phyloP scores from a whole-genome alignment of 2,888 invertebrate species.

The Eristalinus aeneus region DNA sequence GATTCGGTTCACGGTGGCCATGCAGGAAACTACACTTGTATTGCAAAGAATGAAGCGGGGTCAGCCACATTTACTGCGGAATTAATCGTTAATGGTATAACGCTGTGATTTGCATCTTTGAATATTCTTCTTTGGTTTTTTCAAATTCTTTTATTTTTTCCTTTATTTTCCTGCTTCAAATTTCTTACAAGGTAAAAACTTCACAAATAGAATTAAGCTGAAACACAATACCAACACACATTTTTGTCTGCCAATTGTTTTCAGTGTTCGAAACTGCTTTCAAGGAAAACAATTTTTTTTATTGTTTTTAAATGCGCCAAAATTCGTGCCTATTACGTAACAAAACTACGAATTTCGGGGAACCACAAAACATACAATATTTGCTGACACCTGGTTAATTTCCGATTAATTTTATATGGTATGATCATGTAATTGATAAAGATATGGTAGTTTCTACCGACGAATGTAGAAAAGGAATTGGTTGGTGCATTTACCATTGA shows the following conservation, averaged over 20 bases:
- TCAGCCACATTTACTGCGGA: conserved; percentile 80
- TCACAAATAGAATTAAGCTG: not conserved
- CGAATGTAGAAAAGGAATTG: conserved; percentile 82
- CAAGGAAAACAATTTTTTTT: not conserved
- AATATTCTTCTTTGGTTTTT: conserved; percentile 58
- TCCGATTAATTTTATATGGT: conserved; percentile 85
- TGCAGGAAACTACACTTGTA: conserved; percentile 85
- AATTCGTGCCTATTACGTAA: conserved; percentile 85
- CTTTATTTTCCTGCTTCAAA: conserved; percentile 4
- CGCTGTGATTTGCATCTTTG: not conserved
- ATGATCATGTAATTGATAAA: conserved; percentile 72
- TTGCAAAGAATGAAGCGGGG: conserved; percentile 84
- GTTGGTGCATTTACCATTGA: conserved; percentile 85
- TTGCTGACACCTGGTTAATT: conserved; percentile 83
- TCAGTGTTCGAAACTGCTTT: not conserved
- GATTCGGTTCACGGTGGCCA: conserved; percentile 85
- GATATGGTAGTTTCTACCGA: conserved; percentile 80
- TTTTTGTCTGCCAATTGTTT: not conserved
- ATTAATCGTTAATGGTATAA: conserved; percentile 78
- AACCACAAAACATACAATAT: conserved; percentile 83
- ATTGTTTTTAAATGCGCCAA: conserved; percentile 82
- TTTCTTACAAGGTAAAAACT: not conserved
- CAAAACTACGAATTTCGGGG: conserved; percentile 83
- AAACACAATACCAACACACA: not conserved
- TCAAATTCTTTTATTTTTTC: conserved; percentile 75